Evolutionary conservation across 2,888 invertebrate genomes (phyloP), one percentile per base, ranked within the genome.

Genomic region (Cerceris rybyensis): DNA sequence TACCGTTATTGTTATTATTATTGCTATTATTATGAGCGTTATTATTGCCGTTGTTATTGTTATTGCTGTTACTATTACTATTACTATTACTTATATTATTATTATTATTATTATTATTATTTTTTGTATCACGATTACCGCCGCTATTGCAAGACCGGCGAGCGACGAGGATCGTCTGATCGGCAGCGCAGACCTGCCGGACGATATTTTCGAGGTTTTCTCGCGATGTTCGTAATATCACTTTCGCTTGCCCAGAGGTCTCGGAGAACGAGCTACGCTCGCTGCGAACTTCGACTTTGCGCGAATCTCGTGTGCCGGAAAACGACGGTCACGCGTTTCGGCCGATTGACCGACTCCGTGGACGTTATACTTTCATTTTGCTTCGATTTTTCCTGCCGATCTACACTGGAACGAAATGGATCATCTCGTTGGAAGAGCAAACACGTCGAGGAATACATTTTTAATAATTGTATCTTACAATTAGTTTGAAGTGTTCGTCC

Each of bases 1-100:
- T 90, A 88, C 88, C 89, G 91, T 90, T 89, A 90, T 90, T 89
- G 89, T 91, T 88, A 90, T 88, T 89, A 88, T 87, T 89, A 88
- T 88, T 88, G 88, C 88, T 86, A 87, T 87, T 82, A 87, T 87
- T 87, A 84, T 86, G 86, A 85, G 84, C 86, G 81, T 87, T 82
- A 84, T 86, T 86, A 85, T 84, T 88, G 82, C 86, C 82, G 83
- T 82, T 80, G 76, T 82, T 78, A 81, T 81, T 86, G 81, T 71
- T 49, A 28, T 28, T 28, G 28, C 28, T 39, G 9, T 55, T 59
- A 63, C 70, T 67, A 71, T 86, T 80, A 78, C 81, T 79, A 72
- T 82, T 78, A 80, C 83, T 77, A 77, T 76, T 79, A 81, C 81
- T 79, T 75, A 79, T 72, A 82, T 85, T 78, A 82, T 85, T 80